Conservation (phyloP, 2,797 vertebrate genomes). For the Tragopan temminckii region DNA sequence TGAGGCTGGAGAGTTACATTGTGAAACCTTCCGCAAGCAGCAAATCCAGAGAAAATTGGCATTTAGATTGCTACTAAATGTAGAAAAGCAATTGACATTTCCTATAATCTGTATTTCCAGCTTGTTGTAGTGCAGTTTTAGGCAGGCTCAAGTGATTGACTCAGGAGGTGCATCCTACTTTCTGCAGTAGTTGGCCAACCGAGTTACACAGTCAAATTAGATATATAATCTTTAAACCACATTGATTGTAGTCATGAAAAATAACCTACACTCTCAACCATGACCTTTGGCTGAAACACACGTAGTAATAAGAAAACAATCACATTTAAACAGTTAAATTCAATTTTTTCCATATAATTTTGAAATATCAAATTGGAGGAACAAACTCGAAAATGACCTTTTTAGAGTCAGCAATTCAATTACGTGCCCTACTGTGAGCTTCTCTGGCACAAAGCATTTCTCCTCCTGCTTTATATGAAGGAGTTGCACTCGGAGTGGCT, state of each 20-base stretch:
- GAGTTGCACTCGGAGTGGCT: slow-evolving; percentile 61
- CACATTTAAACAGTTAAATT: slow-evolving; percentile 70
- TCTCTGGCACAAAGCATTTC: background rate
- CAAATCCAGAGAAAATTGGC: slow-evolving; percentile 82
- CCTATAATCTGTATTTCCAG: slow-evolving; percentile 78
- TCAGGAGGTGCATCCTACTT: slow-evolving; percentile 55
- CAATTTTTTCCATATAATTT: slow-evolving; percentile 65
- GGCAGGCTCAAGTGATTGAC: slow-evolving; percentile 75
- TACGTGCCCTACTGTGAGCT: slow-evolving; percentile 50
- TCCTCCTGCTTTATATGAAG: slow-evolving; percentile 2
- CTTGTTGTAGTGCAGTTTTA: slow-evolving; percentile 78
- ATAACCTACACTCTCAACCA: slow-evolving; percentile 51
- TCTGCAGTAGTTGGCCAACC: slow-evolving; percentile 60
- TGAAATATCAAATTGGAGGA: slow-evolving; percentile 69
- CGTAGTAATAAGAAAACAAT: slow-evolving; percentile 77
- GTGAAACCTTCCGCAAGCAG: slow-evolving; percentile 70
- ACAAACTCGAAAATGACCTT: slow-evolving; percentile 72
- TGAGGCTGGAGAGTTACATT: slow-evolving; percentile 63
- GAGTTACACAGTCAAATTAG: slow-evolving; percentile 71
- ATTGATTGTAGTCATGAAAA: slow-evolving; percentile 76
- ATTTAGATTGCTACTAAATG: slow-evolving; percentile 75
- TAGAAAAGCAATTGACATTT: slow-evolving; percentile 80
- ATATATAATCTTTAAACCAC: slow-evolving; percentile 78
- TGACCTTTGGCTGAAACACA: slow-evolving; percentile 72
- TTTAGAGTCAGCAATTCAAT: slow-evolving; percentile 63